Conservation (phyloP, 2,888 invertebrate species). For the Orchesellides sinensis region DNA sequence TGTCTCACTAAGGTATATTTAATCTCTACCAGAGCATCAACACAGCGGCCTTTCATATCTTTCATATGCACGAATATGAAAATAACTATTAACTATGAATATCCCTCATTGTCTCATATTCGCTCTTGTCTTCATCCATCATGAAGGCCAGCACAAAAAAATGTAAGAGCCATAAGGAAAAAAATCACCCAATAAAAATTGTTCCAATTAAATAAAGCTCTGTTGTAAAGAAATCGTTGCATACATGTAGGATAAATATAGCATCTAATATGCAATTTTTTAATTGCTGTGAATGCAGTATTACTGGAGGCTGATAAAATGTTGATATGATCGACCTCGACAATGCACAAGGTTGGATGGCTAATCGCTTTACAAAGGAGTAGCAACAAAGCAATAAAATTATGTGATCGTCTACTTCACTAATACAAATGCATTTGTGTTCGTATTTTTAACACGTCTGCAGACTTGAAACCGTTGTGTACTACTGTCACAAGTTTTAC, state of each 20-base stretch:
- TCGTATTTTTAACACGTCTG: too few relatives aligned
- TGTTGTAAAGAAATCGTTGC: not conserved
- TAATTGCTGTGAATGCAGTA: slow-evolving; percentile 24
- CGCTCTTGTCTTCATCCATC: slow-evolving; percentile 23
- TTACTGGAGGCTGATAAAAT: slow-evolving; percentile 17
- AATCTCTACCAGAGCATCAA: too few relatives aligned
- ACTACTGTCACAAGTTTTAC: too few relatives aligned
- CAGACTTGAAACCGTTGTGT: too few relatives aligned
- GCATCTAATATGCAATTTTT: not conserved
- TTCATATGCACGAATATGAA: too few relatives aligned
- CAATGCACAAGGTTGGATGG: slow-evolving; percentile 33
- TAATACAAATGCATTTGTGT: too few relatives aligned
- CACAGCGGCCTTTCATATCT: too few relatives aligned
- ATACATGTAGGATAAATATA: not conserved
- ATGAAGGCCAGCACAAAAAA: slow-evolving; percentile 9
- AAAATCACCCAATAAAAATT: slow-evolving; percentile 10
- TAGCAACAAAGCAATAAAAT: not conserved
- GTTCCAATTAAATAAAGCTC: not conserved
- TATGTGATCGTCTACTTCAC: too few relatives aligned
- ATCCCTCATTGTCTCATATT: slow-evolving; percentile 5
- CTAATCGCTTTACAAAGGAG: not conserved
- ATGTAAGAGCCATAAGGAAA: not conserved
- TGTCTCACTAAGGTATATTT: too few relatives aligned
- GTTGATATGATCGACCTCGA: slow-evolving; percentile 18
- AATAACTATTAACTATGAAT: too few relatives aligned